phyloP scores from a whole-genome alignment of 2,888 invertebrate genomes.

The Callimorpha dominula region DNA sequence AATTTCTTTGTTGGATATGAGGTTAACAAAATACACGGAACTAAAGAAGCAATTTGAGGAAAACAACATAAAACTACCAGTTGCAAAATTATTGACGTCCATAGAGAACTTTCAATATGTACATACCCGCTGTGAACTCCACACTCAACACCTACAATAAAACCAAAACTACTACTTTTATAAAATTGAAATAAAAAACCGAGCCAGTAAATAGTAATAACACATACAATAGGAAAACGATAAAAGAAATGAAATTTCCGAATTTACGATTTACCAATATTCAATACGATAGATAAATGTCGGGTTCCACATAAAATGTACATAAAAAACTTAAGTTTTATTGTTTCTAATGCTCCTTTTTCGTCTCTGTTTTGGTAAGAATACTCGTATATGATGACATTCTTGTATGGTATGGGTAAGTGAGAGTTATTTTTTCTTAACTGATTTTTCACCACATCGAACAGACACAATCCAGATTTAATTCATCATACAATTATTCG shows the following conservation, averaged over 20 bases:
- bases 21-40: too few species aligned
- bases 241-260: slow-evolving; percentile 50
- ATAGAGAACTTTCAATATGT: too few species aligned
- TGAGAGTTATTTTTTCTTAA: not conserved
- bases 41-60: too few species aligned
- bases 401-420: slow-evolving; percentile 14
- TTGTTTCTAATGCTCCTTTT: slow-evolving; percentile 35
- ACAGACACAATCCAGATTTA: too few species aligned
- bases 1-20: too few species aligned
- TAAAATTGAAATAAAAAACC: slow-evolving; percentile 46
- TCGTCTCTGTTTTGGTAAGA: not conserved
- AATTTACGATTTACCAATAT: slow-evolving; percentile 48
- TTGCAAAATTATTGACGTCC: too few species aligned
- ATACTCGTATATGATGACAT: slow-evolving; percentile 16
- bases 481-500: too few species aligned
- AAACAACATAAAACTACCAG: too few species aligned
- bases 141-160: not conserved
- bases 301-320: slow-evolving; percentile 38
- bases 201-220: slow-evolving; percentile 30
- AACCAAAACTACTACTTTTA: not conserved
- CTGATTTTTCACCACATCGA: not conserved
- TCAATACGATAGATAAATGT: slow-evolving; percentile 43
- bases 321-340: slow-evolving; percentile 44
- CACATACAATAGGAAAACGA: slow-evolving; percentile 37
- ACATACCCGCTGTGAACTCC: not conserved